Evolutionary conservation across 2,888 invertebrate species (phyloP), one percentile per base, ranked within the genome.

Genomic region (Drosophila algonquin): DNA sequence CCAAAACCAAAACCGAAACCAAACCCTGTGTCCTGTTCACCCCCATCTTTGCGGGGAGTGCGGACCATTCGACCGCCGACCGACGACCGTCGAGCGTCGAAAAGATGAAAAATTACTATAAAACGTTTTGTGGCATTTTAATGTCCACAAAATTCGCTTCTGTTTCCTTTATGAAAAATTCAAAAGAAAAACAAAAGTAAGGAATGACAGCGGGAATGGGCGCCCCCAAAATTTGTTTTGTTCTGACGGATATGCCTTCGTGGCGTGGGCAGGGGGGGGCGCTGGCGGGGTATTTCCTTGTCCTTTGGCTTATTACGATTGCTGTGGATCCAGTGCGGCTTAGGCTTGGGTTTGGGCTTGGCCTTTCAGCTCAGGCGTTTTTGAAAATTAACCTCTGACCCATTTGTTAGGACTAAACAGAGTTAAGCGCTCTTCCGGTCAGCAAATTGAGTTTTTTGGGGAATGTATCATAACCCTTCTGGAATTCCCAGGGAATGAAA

Each of bases 101-200:
- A 85, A 81, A 82, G 75, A 80, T 89, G 88, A 89, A 90, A 90
- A 89, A 89, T 90, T 84, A 81, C 89, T 89, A 88, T 90, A 86
- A 84, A 84, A 86, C 89, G 90, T 82, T 89, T 89, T 90, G 90
- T 81, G 90, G 90, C 89, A 90, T 88, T 83, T 87, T 80, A 85
- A 89, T 87, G 89, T 83, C 82, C 82, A 83, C 82, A 74, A 74
- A 75, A 82, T 64, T 71, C 82, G 78, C 73, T 72, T 59, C 73
- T 52, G 62, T 68, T 44, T 51, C 54, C 73, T 56, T 83, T 81
- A 83, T 85, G 76, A 85, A 85, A 82, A 76, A 82, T 82, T 75
- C 82, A 82, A 81, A 83, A 62, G 76, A 72, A 79, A 80, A 80
- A 78, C 82, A 76, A 78, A 77, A 69, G 68, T 48, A 58, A 52